Evolutionary conservation across 1,140 invertebrate genomes (phyloP).

Genomic region (Drosophila navojoa): DNA sequence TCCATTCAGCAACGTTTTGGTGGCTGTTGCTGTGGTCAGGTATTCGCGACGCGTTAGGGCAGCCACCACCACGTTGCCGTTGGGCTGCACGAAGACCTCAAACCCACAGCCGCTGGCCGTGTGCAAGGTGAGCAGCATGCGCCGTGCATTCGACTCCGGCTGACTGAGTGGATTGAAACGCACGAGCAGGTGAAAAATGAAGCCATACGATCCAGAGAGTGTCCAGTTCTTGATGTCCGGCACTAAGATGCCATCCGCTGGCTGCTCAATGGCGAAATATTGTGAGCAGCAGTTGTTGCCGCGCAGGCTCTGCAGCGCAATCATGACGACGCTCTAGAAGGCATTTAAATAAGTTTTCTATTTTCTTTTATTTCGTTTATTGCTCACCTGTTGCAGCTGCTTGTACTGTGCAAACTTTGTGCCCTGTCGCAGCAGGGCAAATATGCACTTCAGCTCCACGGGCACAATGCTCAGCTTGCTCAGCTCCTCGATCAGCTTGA

Average conservation of each 20-base stretch:
- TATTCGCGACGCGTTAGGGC: conserved; percentile 86
- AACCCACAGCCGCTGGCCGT: conserved; percentile 86
- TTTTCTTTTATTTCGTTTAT: not conserved
- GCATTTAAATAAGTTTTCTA: not conserved
- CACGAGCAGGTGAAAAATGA: conserved; percentile 87
- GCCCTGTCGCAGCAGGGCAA: conserved; percentile 66
- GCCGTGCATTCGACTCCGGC: conserved; percentile 38
- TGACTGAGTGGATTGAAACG: conserved; percentile 83
- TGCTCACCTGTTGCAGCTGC: conserved; percentile 71
- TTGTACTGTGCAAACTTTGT: conserved; percentile 69
- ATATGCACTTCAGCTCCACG: conserved; percentile 85
- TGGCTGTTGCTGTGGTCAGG: conserved; percentile 85
- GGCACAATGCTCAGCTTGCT: conserved; percentile 86
- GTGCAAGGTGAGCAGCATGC: conserved; percentile 84
- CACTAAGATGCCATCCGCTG: conserved; percentile 85
- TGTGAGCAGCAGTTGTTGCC: conserved; percentile 74
- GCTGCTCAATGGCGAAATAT: conserved; percentile 85
- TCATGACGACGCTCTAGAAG: conserved; percentile 64
- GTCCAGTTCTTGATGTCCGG: conserved; percentile 85
- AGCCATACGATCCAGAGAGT: conserved; percentile 86
- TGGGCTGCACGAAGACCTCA: conserved; percentile 86
- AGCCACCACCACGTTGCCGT: conserved; percentile 86
- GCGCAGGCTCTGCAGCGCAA: conserved; percentile 71
- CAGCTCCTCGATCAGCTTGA: conserved; percentile 86
- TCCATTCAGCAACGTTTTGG: conserved; percentile 85